Evolutionary conservation across 2,113 vertebrate genomes (phyloP), one percentile per base, ranked within the genome.

Genomic region (Onychostruthus taczanowskii): DNA sequence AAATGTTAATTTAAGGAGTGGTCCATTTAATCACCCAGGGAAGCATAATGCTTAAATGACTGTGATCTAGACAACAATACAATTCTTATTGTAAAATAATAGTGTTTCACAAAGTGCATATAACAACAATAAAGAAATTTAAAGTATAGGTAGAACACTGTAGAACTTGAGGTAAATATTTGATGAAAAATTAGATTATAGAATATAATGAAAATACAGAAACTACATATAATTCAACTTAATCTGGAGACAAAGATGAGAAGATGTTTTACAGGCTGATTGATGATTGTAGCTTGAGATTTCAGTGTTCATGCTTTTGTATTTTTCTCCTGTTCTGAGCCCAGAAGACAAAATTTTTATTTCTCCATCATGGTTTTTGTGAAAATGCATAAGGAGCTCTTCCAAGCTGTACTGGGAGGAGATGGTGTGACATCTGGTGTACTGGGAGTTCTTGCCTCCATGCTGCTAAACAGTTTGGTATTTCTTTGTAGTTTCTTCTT

Each of bases 281-380:
- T 37, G 7, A 8, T 21, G 21, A 30, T 5, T 81, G 5, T 13
- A 50, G 26, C 7, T 11, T 46, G 28, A 43, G 16, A 2, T 30
- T 31, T 22, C 3, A 2, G 7, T 14, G 7, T 28, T 73, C 1
- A 9, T 28, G 13, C 20, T 70, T 56, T 59, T 21, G 9, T 21
- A 0, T 56, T 49, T 30, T 27, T 10, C 0, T 67, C 16, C 41
- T 62, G 18, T 18, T 76, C 6, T n/a, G 14, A 56, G 13, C 8
- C 15, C 3, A 1, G 10, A 67, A 13, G 13, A 27, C 11, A 30
- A 11, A 46, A 21, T 15, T 44, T 41, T 13, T 30, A 1, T 63
- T 76, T 59, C 11, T 1, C 4, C 2, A 3, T 13, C 0, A 0
- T 11, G 11, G 5, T 20, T 61, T 13, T 10, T 24, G 21, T 41